phyloP scores from a whole-genome alignment of 2,113 vertebrate species.

The Saccopteryx bilineata region DNA sequence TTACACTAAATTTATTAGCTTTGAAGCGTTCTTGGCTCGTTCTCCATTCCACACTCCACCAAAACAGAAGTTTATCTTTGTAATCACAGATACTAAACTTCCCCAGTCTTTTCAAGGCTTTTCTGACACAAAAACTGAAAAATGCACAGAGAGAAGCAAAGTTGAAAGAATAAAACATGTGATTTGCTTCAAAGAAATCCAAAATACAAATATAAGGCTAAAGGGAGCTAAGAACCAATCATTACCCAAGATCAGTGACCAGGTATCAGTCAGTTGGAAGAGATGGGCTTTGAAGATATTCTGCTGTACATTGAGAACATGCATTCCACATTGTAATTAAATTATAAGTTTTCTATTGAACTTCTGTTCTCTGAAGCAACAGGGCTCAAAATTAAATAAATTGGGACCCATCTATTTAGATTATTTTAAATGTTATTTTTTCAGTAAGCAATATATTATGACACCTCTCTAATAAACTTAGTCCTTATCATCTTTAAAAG shows the following conservation, averaged over 20 bases:
- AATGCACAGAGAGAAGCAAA: neutral
- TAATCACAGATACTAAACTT: neutral
- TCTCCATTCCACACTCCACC: neutral
- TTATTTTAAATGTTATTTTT: neutral
- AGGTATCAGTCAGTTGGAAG: neutral
- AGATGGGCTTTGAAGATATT: no score
- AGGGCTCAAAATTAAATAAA: neutral
- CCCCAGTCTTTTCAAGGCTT: neutral
- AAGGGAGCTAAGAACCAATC: neutral
- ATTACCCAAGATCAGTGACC: accelerated
- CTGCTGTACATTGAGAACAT: neutral
- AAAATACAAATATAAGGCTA: neutral
- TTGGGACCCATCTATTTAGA: neutral
- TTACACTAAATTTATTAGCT: neutral
- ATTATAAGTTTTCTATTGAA: neutral
- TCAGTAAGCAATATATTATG: neutral
- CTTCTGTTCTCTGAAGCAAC: neutral
- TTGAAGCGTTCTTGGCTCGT: neutral
- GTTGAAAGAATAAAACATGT: neutral
- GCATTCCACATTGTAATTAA: neutral
- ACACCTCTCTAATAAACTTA: neutral
- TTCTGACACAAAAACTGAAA: neutral
- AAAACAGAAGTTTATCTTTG: neutral
- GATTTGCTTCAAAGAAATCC: neutral
- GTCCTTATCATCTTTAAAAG: neutral